Evolutionary conservation across 1,140 invertebrate species (phyloP).

Genomic region (Drosophila leontia): DNA sequence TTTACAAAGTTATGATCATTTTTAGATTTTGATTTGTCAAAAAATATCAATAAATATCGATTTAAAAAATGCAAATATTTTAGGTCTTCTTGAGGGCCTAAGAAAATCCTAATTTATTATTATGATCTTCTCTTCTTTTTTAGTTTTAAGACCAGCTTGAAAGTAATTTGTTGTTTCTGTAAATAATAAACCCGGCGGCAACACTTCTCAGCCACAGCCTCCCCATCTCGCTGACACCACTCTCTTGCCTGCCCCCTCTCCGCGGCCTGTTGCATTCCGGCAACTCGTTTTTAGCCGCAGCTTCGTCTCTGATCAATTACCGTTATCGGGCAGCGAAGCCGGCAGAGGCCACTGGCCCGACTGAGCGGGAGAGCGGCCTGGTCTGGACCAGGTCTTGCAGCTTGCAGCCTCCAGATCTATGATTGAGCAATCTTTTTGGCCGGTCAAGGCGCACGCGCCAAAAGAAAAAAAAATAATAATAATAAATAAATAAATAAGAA

Average conservation of each 20-base stretch:
- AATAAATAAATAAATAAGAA: slow-evolving; percentile 19
- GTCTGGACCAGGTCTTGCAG: slow-evolving; percentile 28
- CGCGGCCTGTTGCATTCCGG: slow-evolving; percentile 64
- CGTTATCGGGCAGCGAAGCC: slow-evolving; percentile 64
- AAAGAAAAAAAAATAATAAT: slow-evolving; percentile 2
- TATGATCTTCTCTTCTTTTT: neutral
- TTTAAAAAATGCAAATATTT: neutral
- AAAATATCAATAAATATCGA: neutral
- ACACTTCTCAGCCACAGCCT: slow-evolving; percentile 1
- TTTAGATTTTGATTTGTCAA: neutral
- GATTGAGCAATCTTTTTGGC: slow-evolving; percentile 67
- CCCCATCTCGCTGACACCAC: slow-evolving; percentile 1
- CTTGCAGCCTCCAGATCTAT: slow-evolving; percentile 36
- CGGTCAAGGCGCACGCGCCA: slow-evolving; percentile 67
- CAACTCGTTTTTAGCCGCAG: slow-evolving; percentile 66
- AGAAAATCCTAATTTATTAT: no score
- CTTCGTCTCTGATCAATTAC: slow-evolving; percentile 60
- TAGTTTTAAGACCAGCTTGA: neutral
- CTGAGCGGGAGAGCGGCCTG: slow-evolving; percentile 16
- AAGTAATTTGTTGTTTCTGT: neutral
- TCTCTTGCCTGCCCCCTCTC: neutral
- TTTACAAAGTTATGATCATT: neutral
- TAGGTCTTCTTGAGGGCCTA: neutral
- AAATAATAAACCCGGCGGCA: neutral
- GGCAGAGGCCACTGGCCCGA: slow-evolving; percentile 40